Percentiles rank a stretch among this genome's conserved stretches.
Conservation (phyloP, 2,888 invertebrate genomes). For the Digitonthophagus gazella region DNA sequence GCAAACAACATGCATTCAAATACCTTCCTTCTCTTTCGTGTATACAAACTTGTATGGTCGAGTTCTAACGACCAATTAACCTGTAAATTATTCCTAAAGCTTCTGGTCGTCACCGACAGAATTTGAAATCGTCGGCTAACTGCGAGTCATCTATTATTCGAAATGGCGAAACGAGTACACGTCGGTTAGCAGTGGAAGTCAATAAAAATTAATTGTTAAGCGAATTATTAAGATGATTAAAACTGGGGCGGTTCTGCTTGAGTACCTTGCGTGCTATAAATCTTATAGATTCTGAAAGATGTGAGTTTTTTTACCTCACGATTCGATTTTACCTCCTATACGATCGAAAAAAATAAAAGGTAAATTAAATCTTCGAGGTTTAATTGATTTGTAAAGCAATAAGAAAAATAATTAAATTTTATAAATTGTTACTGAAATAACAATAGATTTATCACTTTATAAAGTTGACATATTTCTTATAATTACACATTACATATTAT, state of each 20-base stretch:
- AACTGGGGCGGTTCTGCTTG: background rate
- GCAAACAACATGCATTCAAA: no score
- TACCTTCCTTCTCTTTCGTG: background rate
- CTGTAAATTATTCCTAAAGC: background rate
- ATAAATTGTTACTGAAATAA: no score
- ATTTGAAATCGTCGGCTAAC: background rate
- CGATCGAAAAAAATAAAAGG: no score
- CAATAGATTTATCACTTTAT: no score
- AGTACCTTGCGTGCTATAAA: background rate
- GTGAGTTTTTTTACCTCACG: background rate
- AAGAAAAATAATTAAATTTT: no score
- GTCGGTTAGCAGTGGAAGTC: background rate
- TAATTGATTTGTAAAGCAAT: no score
- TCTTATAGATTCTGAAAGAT: background rate
- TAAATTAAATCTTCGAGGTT: no score
- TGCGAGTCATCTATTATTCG: background rate
- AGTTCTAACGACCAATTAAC: background rate
- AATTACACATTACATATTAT: no score
- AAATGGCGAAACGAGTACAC: background rate
- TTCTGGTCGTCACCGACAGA: background rate
- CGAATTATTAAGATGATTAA: background rate
- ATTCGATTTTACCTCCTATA: no score
- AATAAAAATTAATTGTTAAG: background rate
- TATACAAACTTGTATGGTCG: background rate
- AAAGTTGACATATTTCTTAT: no score